These are phyloP conservation scores for Pangasius sanitwongsei DNA, from an alignment of 2,797 vertebrate genomes.

Conservation along the genomic window DNA sequence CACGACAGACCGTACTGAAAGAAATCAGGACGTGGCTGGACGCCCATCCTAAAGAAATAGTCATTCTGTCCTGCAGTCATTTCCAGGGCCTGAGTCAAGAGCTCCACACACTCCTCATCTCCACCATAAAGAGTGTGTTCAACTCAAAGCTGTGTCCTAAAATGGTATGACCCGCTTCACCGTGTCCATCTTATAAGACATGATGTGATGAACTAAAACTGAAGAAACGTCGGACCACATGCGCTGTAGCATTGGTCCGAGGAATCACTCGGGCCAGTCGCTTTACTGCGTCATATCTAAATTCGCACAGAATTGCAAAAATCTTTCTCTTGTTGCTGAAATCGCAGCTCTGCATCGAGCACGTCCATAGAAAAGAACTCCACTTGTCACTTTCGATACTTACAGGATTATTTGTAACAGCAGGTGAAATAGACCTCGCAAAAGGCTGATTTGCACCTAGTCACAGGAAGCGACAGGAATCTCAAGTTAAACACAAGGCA, in stretches of 20 bases:
- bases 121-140: conserved; percentile 81
- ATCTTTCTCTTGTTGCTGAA: not conserved
- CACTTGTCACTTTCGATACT: too few relatives aligned
- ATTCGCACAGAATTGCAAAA: too few relatives aligned
- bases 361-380: not conserved
- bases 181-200: not conserved
- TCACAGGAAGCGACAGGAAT: not conserved
- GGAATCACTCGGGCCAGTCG: too few relatives aligned
- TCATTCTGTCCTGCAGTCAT: conserved; percentile 90
- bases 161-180: conserved; percentile 71
- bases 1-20: conserved; percentile 78
- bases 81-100: conserved; percentile 82
- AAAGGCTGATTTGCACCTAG: too few relatives aligned
- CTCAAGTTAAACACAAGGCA: not conserved
- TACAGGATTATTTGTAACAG: not conserved
- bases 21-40: conserved; percentile 90
- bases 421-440: not conserved
- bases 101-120: conserved; percentile 80
- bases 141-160: conserved; percentile 84
- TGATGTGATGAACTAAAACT: not conserved
- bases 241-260: too few relatives aligned
- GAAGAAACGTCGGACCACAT: not conserved
- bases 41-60: conserved; percentile 83
- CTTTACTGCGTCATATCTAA: too few relatives aligned
- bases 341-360: not conserved